phyloP scores from a whole-genome alignment of 2,113 vertebrate genomes.

The Pao palembangensis region DNA sequence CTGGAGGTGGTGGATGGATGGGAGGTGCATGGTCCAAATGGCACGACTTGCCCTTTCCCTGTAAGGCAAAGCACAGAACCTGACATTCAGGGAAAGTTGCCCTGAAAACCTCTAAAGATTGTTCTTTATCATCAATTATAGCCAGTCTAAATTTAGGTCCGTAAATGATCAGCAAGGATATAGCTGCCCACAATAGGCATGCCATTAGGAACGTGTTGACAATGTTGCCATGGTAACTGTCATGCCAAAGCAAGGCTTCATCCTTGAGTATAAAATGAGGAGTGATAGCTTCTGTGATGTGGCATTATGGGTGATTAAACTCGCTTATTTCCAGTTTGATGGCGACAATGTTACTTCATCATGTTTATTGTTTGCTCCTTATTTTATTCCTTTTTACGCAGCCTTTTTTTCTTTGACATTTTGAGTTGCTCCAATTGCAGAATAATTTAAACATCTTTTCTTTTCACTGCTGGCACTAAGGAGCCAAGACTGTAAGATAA shows the following conservation, averaged over 20 bases:
- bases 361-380: conserved; percentile 13
- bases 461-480: neutral
- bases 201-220: conserved; percentile 56
- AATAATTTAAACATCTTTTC: conserved; percentile 13
- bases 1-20: conserved; percentile 9
- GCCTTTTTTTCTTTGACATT: neutral
- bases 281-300: conserved; percentile 41
- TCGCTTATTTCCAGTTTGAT: conserved; percentile 27
- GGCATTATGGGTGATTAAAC: conserved; percentile 57
- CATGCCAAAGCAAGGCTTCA: conserved; percentile 50
- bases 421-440: neutral
- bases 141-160: conserved; percentile 60
- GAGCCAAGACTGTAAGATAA: conserved; percentile 9
- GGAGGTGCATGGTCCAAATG: conserved; percentile 3
- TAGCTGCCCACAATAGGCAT: conserved; percentile 46
- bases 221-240: conserved; percentile 73
- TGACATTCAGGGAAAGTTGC: neutral
- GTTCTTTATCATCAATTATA: conserved; percentile 27
- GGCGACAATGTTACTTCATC: neutral
- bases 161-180: conserved; percentile 47
- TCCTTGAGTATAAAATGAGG: conserved; percentile 37
- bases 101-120: neutral
- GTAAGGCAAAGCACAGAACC: neutral
- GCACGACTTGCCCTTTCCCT: too few relatives aligned
- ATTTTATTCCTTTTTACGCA: neutral